A percentile compares a stretch with the other conserved stretches of the same genome.
These are phyloP conservation scores for Phytoseiulus persimilis DNA, from an alignment of 2,888 invertebrate genomes.

Conservation along the genomic window DNA sequence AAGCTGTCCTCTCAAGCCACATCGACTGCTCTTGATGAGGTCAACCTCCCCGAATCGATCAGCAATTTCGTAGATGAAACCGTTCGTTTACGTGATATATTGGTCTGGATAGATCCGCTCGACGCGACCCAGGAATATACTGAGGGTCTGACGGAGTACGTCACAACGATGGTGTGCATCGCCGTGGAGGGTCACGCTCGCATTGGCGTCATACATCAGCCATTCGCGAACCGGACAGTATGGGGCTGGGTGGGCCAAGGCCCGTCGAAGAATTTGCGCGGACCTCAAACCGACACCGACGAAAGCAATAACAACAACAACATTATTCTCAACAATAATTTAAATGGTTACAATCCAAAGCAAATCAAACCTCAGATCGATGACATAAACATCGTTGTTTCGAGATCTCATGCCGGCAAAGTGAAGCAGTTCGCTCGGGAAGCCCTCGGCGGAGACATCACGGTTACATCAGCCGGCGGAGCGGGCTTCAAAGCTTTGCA, in stretches of 20 bases:
- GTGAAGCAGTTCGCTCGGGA: constrained; percentile 62
- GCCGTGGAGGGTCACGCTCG: too few relatives aligned
- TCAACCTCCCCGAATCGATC: constrained; percentile 46
- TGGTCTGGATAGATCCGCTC: constrained; percentile 93
- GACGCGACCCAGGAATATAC: constrained; percentile 98
- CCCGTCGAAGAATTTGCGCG: constrained; percentile 54
- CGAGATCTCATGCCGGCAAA: constrained; percentile 76
- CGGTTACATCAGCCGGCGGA: constrained; percentile 71
- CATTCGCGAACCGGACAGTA: constrained; percentile 60
- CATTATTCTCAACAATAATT: background rate
- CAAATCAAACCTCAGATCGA: constrained; percentile 18
- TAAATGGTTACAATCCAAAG: background rate
- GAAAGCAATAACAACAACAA: constrained; percentile 5
- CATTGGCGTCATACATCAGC: constrained; percentile 89
- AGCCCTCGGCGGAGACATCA: constrained; percentile 61
- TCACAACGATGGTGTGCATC: constrained; percentile 96
- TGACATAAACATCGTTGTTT: constrained; percentile 59
- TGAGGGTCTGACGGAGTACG: constrained; percentile 77
- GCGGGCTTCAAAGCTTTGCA: constrained; percentile 57
- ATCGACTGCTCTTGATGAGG: constrained; percentile 48
- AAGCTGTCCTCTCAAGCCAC: constrained; percentile 54
- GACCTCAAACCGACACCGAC: constrained; percentile 11
- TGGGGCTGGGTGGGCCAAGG: constrained; percentile 81
- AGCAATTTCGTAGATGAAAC: constrained; percentile 47
- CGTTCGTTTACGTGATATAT: constrained; percentile 65